Evolutionary conservation across 2,113 vertebrate genomes (phyloP), one percentile per base, ranked within the genome.

Genomic region (Pygoscelis adeliae): DNA sequence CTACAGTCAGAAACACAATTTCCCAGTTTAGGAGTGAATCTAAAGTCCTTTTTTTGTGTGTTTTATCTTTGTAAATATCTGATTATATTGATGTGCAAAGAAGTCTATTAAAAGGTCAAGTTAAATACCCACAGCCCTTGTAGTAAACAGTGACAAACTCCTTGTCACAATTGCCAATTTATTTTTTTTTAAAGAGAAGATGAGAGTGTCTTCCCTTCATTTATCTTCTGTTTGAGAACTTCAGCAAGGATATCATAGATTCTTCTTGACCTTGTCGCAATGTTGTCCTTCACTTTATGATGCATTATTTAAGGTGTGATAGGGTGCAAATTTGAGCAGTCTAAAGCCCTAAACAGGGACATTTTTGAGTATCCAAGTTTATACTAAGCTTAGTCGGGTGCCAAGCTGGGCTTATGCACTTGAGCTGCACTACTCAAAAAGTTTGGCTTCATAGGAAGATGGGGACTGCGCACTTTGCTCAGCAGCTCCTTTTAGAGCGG

Each of bases 381-480:
- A 52, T 26, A 3, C 17, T 53, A 49, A 74, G 11, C 2, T 62
- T 76, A 50, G 11, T 6, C 55, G 52, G 27, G 6, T 83, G 32
- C 18, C 9, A 59, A 38, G 20, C 8, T 62, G 47, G 49, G 6
- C 1, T 71, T 77, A 9, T 6, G 50, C 27, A 2, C 36, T 56
- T 52, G 30, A 87, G 11, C 34, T 71, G 55, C 19, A 18, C 23
- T 47, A 10, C 13, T 67, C 1, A 38, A 53, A 61, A 55, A 29
- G 14, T 59, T 71, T 46, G 26, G 13, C 19, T 86, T 86, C 18
- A 22, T 2, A 46, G 29, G 36, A 17, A 66, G 29, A 20, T 42
- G 25, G 16, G 6, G 36, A 27, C 20, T 44, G 2, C 0, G 9
- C 0, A 0, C n/a, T 90, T 94, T 50, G 26, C 18, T 87, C 38